Evolutionary conservation across 2,888 invertebrate species (phyloP), one percentile per base, ranked within the genome.

Genomic region (Drosophila niveifrons): DNA sequence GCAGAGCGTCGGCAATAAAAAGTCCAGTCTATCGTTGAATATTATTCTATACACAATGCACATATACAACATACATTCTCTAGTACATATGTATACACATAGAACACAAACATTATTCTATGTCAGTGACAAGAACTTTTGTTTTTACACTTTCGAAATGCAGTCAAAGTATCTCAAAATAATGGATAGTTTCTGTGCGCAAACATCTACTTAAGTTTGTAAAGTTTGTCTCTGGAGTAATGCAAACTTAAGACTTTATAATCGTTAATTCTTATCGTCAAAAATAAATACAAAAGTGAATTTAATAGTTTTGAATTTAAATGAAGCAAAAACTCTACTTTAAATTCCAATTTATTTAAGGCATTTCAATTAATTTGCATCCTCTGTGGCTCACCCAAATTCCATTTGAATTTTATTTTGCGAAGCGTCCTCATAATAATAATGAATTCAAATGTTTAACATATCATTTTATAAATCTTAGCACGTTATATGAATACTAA

Each of bases 91-190:
- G n/a, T 52, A 29, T 64, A 61, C 48, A 53, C 66, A 62, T 56
- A 62, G 62, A 65, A 61, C 34, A 65, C 51, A 69, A 47, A 73
- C 48, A 79, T 65, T 70, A 64, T 64, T 66, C 63, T 48, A 63
- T 67, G 65, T 52, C 75, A 65, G 57, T 52, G 69, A 41, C 56
- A 58, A 55, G 7, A 47, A 50, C 4, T 57, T 56, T 75, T 64
- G 46, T 51, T 52, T 43, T 28, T 66, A 44, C 28, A n/a, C 28
- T 43, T 55, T 66, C 52, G 11, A 66, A 66, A 51, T 58, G 13
- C 48, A 56, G 23, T 58, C 43, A 59, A 56, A 18, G 13, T 58
- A 43, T 15, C 29, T 28, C 8, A 10, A 36, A 18, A 51, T 51
- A n/a, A n/a, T 50, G 59, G 13, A 58, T 46, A 29, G 11, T 18